These are phyloP conservation scores for Aphidius colemani DNA, from an alignment of 2,888 invertebrate species.

Conservation along the genomic window DNA sequence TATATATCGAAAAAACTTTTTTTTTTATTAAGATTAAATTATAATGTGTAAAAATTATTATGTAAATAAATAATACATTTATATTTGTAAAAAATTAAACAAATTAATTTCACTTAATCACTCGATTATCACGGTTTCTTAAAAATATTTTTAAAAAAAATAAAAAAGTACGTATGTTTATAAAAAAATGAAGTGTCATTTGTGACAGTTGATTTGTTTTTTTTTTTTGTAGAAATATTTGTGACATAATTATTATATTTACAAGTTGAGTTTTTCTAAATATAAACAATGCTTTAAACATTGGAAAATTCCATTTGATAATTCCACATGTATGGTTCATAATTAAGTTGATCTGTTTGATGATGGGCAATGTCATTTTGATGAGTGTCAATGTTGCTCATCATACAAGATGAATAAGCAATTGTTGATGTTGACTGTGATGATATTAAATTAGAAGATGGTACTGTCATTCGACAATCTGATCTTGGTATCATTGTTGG, in stretches of 20 bases:
- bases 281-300: too few relatives aligned
- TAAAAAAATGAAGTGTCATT: too few relatives aligned
- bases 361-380: constrained; percentile 52
- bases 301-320: constrained; percentile 41
- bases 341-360: constrained; percentile 54
- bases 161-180: too few relatives aligned
- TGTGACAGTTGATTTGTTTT: too few relatives aligned
- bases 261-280: neutral
- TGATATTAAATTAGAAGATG: constrained; percentile 30
- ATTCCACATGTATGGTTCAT: constrained; percentile 58
- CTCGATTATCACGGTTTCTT: constrained; percentile 11
- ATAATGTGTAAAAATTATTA: neutral
- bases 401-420: constrained; percentile 55
- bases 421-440: constrained; percentile 36
- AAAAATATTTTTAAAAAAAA: constrained; percentile 31
- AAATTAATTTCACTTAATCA: constrained; percentile 2
- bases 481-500: constrained; percentile 45
- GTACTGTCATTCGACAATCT: constrained; percentile 48
- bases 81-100: constrained; percentile 14
- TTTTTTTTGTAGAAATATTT: too few relatives aligned
- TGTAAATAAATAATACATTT: constrained; percentile 1
- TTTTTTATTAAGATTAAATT: neutral
- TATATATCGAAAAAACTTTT: too few relatives aligned
- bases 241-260: neutral
- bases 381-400: constrained; percentile 50